Percentiles rank a stretch among this genome's conserved stretches.
phyloP scores from a whole-genome alignment of 2,888 invertebrate species.

The Trichacis sp. region DNA sequence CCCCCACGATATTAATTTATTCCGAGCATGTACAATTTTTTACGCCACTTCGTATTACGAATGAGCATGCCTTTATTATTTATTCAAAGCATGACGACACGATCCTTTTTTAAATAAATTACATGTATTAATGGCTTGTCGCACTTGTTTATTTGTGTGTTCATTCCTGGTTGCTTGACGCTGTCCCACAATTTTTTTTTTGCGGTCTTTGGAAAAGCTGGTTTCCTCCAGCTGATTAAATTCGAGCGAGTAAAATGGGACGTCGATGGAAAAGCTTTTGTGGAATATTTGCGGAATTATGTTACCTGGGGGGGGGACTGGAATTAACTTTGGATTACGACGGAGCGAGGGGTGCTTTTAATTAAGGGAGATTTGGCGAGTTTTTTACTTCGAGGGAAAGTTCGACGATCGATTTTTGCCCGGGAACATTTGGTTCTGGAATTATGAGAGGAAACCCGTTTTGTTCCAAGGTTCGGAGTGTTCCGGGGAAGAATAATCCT shows the following conservation, averaged over 20 bases:
- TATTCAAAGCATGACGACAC: conserved; percentile 63
- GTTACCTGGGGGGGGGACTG: too few species aligned
- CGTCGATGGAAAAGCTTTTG: not conserved
- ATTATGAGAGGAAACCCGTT: not conserved
- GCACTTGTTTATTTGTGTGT: conserved; percentile 62
- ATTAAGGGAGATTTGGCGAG: too few species aligned
- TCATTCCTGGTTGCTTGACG: conserved; percentile 43
- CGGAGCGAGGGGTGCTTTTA: too few species aligned
- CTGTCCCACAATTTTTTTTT: conserved; percentile 54
- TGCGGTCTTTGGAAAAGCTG: conserved; percentile 30
- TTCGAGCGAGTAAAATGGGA: not conserved
- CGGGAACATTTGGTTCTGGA: too few species aligned
- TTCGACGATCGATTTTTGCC: too few species aligned
- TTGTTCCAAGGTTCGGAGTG: not conserved
- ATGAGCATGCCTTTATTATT: conserved; percentile 64
- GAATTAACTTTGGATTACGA: too few species aligned
- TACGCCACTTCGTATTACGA: conserved; percentile 44
- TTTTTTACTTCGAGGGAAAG: too few species aligned
- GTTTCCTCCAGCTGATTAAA: not conserved
- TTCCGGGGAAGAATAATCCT: not conserved
- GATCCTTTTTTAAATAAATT: conserved; percentile 62
- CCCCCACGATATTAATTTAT: conserved; percentile 58
- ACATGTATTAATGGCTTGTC: conserved; percentile 65
- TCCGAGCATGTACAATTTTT: conserved; percentile 61
- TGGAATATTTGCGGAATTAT: too few species aligned